Evolutionary conservation across 2,113 vertebrate species (phyloP).

Genomic region (Rhea pennata): DNA sequence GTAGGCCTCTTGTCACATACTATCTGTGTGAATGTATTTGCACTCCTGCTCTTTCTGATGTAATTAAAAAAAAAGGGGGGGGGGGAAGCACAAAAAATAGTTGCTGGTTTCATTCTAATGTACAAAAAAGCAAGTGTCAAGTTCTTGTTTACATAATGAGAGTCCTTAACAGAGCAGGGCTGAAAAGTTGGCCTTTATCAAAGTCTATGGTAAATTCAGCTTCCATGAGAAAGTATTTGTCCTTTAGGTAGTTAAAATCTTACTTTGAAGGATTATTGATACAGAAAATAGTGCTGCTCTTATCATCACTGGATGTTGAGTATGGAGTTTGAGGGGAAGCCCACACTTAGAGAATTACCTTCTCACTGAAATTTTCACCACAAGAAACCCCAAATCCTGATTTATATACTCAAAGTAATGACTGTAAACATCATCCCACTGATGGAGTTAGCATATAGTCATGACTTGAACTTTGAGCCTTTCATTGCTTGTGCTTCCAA

Average conservation of each 20-base stretch:
- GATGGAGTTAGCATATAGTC: neutral
- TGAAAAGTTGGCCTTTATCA: neutral
- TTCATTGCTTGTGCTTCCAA: too few relatives aligned
- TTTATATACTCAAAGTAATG: neutral
- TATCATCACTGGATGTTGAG: neutral
- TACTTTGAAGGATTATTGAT: neutral
- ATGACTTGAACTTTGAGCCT: too few relatives aligned
- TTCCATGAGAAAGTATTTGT: neutral
- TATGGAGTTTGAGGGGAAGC: accelerated
- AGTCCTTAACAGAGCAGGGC: neutral
- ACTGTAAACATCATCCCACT: neutral
- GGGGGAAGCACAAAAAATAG: neutral
- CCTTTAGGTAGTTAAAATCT: neutral
- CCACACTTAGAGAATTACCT: neutral
- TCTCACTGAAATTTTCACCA: neutral
- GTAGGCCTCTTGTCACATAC: too few relatives aligned
- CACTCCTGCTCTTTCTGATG: neutral
- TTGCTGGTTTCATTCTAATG: neutral
- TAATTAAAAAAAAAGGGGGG: neutral
- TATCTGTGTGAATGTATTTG: neutral
- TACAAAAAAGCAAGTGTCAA: neutral
- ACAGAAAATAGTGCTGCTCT: neutral
- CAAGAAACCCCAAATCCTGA: neutral
- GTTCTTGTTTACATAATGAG: neutral
- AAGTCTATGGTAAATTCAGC: neutral